Evolutionary conservation across 2,888 invertebrate species (phyloP).

Genomic region (Hirtodrosophila alboralis): DNA sequence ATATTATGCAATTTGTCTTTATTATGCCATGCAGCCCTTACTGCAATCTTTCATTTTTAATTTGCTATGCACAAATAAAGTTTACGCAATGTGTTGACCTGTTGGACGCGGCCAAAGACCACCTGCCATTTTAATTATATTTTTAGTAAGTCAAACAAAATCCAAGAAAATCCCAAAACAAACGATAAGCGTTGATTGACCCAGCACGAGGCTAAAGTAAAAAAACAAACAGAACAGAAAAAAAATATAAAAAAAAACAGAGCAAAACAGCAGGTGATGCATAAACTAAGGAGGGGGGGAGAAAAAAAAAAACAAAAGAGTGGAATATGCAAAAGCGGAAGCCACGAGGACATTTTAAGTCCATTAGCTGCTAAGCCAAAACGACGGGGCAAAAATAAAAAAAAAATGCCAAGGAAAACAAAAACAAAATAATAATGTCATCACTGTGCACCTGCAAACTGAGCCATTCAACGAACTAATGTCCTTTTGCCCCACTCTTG

Average conservation of each 20-base stretch:
- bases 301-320: slow-evolving; percentile 13
- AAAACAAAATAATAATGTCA: slow-evolving; percentile 60
- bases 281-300: too few relatives aligned
- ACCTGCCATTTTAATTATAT: slow-evolving; percentile 50
- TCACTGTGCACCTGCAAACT: slow-evolving; percentile 56
- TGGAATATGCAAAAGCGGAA: slow-evolving; percentile 44
- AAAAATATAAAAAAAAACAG: slow-evolving; percentile 6
- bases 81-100: slow-evolving; percentile 20
- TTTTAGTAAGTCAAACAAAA: slow-evolving; percentile 29
- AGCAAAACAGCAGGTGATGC: slow-evolving; percentile 17
- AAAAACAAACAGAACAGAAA: not conserved
- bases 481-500: not conserved
- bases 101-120: slow-evolving; percentile 9
- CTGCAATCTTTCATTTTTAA: not conserved
- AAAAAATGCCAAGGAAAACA: slow-evolving; percentile 14
- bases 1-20: too few relatives aligned
- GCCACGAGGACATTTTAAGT: slow-evolving; percentile 58
- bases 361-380: slow-evolving; percentile 69
- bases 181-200: slow-evolving; percentile 46
- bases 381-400: slow-evolving; percentile 35
- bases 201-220: slow-evolving; percentile 18
- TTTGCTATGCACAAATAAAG: not conserved
- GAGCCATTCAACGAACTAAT: slow-evolving; percentile 42
- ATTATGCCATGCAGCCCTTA: too few relatives aligned
- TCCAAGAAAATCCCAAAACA: slow-evolving; percentile 45